These are phyloP conservation scores for Eristalinus aeneus DNA, from an alignment of 2,888 invertebrate genomes.

Conservation along the genomic window DNA sequence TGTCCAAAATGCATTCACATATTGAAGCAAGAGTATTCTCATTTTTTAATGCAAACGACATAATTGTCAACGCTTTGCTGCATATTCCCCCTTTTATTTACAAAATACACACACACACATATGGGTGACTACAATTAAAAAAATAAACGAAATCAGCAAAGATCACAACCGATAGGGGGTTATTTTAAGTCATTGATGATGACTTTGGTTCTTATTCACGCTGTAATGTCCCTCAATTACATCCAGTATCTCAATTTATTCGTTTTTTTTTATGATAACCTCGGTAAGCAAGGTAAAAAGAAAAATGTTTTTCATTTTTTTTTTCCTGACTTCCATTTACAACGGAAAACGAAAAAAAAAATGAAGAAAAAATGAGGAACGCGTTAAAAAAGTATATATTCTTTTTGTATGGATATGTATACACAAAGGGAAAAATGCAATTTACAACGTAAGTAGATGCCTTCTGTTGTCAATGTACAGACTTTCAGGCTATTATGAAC, in stretches of 20 bases:
- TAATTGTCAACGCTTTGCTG: neutral
- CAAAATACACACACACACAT: neutral
- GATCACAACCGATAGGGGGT: neutral
- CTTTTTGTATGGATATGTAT: neutral
- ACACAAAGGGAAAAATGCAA: conserved; percentile 15
- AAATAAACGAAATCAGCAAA: neutral
- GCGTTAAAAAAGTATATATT: neutral
- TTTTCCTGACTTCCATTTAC: conserved; percentile 31
- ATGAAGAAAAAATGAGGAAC: neutral
- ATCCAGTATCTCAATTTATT: neutral
- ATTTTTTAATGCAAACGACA: no score
- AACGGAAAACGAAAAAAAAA: conserved; percentile 6
- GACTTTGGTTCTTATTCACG: neutral
- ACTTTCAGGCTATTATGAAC: neutral
- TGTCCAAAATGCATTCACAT: no score
- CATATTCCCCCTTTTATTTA: neutral
- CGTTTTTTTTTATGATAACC: conserved; percentile 8
- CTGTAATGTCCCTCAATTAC: conserved; percentile 15
- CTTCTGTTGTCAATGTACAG: neutral
- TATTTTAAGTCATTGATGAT: neutral
- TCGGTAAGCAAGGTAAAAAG: conserved; percentile 12
- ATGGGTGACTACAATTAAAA: neutral
- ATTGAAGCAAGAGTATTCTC: no score
- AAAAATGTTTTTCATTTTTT: conserved; percentile 12
- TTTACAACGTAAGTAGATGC: conserved; percentile 36